These are phyloP conservation scores for Gandaritis pyraliata DNA, from an alignment of 2,888 invertebrate species.

Conservation along the genomic window DNA sequence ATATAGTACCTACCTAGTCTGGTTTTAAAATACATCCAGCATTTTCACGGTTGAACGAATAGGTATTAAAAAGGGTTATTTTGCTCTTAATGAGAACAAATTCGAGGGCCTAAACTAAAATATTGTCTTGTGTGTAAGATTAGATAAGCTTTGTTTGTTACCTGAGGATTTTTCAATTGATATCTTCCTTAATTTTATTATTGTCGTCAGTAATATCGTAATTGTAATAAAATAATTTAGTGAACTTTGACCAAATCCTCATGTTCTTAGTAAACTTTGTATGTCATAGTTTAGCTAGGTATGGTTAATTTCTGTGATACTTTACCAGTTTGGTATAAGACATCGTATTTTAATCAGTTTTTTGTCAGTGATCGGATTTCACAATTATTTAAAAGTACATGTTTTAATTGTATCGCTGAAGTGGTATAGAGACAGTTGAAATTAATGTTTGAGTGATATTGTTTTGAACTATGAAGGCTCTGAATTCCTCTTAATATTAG, in stretches of 20 bases:
- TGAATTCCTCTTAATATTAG: conserved; percentile 25
- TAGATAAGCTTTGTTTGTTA: conserved; percentile 55
- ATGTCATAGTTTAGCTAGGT: conserved; percentile 80
- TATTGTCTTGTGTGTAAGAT: conserved; percentile 34
- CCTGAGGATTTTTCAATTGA: conserved; percentile 49
- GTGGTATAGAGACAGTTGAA: conserved; percentile 10
- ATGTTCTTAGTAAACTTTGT: conserved; percentile 65
- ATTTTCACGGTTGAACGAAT: conserved; percentile 9
- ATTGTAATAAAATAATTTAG: conserved; percentile 41
- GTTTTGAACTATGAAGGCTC: conserved; percentile 19
- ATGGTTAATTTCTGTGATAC: conserved; percentile 84
- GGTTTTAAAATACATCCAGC: conserved; percentile 14
- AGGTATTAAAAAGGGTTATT: neutral
- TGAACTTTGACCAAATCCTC: conserved; percentile 68
- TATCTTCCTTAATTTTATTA: conserved; percentile 45
- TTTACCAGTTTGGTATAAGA: conserved; percentile 82
- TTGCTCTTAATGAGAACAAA: conserved; percentile 8
- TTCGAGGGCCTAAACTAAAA: conserved; percentile 43
- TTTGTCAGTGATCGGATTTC: conserved; percentile 16
- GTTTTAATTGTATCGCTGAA: conserved; percentile 10
- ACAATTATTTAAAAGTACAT: conserved; percentile 17
- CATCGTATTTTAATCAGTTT: conserved; percentile 60
- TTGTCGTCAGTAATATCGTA: conserved; percentile 48
- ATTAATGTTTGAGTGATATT: conserved; percentile 16
- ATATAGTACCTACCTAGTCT: conserved; percentile 7